phyloP scores from a whole-genome alignment of 2,888 invertebrate genomes.

The Meta bourneti region DNA sequence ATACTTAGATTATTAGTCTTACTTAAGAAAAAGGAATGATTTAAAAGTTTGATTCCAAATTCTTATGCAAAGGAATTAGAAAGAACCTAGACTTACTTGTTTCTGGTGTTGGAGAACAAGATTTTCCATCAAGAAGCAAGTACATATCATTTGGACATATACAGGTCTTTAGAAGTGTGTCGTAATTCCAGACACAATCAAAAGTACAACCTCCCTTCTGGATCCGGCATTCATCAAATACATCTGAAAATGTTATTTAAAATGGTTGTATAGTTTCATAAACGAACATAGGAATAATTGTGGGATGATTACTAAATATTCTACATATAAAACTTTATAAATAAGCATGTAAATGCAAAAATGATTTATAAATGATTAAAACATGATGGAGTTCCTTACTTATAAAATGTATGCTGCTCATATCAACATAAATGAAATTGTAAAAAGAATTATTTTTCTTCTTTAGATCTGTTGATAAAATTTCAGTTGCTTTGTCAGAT shows the following conservation, averaged over 20 bases:
- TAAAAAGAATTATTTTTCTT: slow-evolving; percentile 66
- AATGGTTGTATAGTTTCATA: background rate
- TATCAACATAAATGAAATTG: slow-evolving; percentile 55
- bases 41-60: background rate
- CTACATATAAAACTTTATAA: background rate
- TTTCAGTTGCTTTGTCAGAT: slow-evolving; percentile 61
- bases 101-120: slow-evolving; percentile 50
- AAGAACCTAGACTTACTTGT: background rate
- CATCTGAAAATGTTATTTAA: slow-evolving; percentile 48
- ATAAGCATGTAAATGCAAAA: background rate
- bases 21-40: background rate
- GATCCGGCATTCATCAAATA: slow-evolving; percentile 66
- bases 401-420: slow-evolving; percentile 59
- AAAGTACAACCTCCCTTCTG: slow-evolving; percentile 73
- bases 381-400: slow-evolving; percentile 51
- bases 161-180: slow-evolving; percentile 51
- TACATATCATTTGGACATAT: slow-evolving; percentile 47
- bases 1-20: background rate
- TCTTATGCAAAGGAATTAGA: background rate
- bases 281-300: too few species aligned
- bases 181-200: slow-evolving; percentile 66
- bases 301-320: background rate
- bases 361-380: background rate
- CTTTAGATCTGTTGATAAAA: slow-evolving; percentile 51
- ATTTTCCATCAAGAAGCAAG: slow-evolving; percentile 60